Conservation (phyloP, 2,113 vertebrate species). For the Jaculus jaculus region DNA sequence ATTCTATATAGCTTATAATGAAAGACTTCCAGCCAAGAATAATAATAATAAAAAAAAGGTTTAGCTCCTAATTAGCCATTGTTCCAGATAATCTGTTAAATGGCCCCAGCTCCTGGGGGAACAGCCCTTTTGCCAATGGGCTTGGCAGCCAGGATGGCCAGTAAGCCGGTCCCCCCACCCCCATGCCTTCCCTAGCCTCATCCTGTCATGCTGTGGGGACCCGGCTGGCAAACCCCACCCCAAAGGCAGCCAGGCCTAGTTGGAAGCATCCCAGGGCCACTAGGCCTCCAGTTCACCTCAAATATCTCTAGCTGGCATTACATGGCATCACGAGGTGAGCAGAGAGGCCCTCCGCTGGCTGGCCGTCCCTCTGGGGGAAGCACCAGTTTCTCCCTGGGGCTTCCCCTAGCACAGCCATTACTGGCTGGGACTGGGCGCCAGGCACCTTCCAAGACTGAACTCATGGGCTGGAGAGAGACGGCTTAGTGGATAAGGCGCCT, state of each 20-base stretch:
- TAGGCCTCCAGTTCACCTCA: background rate
- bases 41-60: background rate
- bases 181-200: too few relatives aligned
- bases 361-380: background rate
- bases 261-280: background rate
- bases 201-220: too few relatives aligned
- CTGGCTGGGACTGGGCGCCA: background rate
- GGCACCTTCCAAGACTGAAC: background rate
- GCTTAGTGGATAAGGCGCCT: too few relatives aligned
- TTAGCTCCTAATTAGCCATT: constrained; percentile 58
- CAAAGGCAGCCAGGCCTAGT: background rate
- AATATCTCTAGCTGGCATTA: background rate
- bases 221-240: background rate
- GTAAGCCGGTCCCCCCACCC: background rate
- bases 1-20: background rate
- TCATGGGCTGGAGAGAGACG: background rate
- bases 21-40: constrained; percentile 54
- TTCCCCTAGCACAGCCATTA: background rate
- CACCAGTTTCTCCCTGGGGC: background rate
- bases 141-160: background rate
- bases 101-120: constrained; percentile 23
- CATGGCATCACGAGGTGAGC: background rate
- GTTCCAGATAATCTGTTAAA: constrained; percentile 62
- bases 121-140: constrained; percentile 7
- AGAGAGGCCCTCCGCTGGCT: fast-evolving